phyloP scores from a whole-genome alignment of 2,888 invertebrate species.

The Oxyteleia sp. region DNA sequence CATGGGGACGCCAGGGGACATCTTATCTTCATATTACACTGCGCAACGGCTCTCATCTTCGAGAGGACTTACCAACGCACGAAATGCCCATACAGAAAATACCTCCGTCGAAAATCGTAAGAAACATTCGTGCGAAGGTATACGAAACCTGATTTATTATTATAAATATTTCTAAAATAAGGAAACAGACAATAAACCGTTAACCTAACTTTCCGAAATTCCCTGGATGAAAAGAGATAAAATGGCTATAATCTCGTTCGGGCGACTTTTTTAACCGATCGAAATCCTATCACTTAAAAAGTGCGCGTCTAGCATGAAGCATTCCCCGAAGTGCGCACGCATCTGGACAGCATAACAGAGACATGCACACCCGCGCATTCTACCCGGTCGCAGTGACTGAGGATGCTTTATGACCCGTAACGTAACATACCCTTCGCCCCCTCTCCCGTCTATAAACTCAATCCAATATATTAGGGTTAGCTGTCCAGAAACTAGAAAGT shows the following conservation, averaged over 20 bases:
- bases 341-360: conserved; percentile 75
- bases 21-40: conserved; percentile 86
- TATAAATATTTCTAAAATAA: background rate
- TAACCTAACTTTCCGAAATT: background rate
- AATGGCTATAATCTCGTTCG: conserved; percentile 23
- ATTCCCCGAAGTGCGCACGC: conserved; percentile 74
- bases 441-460: conserved; percentile 76
- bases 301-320: conserved; percentile 77
- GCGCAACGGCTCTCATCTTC: conserved; percentile 80
- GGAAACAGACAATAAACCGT: background rate
- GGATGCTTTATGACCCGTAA: conserved; percentile 86
- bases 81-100: conserved; percentile 14
- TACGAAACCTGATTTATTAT: background rate
- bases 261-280: conserved; percentile 49
- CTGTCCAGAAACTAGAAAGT: conserved; percentile 71
- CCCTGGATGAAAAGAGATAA: conserved; percentile 9
- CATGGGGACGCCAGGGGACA: conserved; percentile 82
- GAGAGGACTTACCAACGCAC: conserved; percentile 47
- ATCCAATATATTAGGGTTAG: conserved; percentile 84
- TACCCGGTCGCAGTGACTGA: conserved; percentile 81
- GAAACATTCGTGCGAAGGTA: background rate
- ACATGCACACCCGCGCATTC: conserved; percentile 75
- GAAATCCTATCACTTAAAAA: conserved; percentile 79
- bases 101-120: conserved; percentile 10
- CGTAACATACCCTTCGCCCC: conserved; percentile 75